phyloP scores from a whole-genome alignment of 2,888 invertebrate species.

The Hoplodrina ambigua region DNA sequence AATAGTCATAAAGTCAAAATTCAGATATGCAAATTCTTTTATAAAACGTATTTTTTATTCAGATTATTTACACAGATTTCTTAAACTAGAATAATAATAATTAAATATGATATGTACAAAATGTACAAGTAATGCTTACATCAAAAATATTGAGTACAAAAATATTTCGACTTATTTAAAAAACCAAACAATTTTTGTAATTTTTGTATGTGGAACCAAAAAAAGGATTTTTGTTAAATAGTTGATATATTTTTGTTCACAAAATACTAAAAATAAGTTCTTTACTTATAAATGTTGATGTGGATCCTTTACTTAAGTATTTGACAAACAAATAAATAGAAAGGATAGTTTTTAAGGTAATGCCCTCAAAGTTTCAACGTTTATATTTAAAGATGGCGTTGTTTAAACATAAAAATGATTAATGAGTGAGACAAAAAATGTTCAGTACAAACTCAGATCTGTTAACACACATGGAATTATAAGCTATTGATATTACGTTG shows the following conservation, averaged over 20 bases:
- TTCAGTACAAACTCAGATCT: constrained; percentile 74
- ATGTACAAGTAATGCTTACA: constrained; percentile 79
- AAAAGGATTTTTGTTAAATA: constrained; percentile 58
- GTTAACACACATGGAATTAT: constrained; percentile 64
- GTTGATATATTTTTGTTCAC: constrained; percentile 62
- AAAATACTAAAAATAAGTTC: constrained; percentile 46
- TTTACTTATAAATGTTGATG: constrained; percentile 48
- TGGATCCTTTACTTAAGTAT: constrained; percentile 57
- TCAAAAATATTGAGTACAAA: constrained; percentile 62
- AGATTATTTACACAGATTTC: constrained; percentile 82
- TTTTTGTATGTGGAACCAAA: constrained; percentile 36
- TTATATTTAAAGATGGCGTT: constrained; percentile 58
- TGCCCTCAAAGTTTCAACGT: constrained; percentile 47
- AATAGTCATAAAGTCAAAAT: constrained; percentile 77
- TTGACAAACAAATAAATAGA: constrained; percentile 58
- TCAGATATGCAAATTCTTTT: constrained; percentile 84
- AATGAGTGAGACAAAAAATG: constrained; percentile 63
- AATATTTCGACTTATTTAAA: constrained; percentile 60
- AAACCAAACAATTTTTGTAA: constrained; percentile 54
- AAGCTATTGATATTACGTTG: constrained; percentile 64
- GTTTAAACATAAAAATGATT: constrained; percentile 44
- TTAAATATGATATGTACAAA: constrained; percentile 83
- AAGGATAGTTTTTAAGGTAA: constrained; percentile 51
- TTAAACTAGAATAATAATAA: constrained; percentile 72
- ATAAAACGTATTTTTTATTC: constrained; percentile 77